Evolutionary conservation across 37 sponge, comb jelly and placozoan genomes (phyloP).

Genomic region (Aphrocallistes beatrix): DNA sequence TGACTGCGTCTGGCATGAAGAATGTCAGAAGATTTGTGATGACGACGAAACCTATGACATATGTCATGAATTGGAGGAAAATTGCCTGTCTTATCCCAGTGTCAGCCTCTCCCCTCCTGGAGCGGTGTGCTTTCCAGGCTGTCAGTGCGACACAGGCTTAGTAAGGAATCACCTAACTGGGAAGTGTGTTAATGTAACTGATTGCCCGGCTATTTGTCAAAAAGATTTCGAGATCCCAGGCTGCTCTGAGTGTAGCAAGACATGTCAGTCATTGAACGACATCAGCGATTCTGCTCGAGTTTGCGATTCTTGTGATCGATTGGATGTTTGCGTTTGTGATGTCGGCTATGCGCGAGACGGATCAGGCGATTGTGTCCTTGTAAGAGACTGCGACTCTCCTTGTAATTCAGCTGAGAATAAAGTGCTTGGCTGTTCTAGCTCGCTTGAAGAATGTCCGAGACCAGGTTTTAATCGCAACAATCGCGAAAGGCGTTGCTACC

Average conservation of each 20-base stretch:
- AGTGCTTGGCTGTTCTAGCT: no score
- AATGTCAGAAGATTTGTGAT: neutral
- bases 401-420: no score
- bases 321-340: slow-evolving; percentile 7
- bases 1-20: neutral
- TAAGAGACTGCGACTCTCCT: no score
- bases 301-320: neutral
- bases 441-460: neutral
- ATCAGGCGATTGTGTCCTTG: neutral
- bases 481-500: no score
- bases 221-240: neutral
- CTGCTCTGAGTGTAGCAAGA: neutral
- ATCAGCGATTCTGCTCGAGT: no score
- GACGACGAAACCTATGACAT: neutral
- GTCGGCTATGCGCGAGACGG: neutral
- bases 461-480: no score
- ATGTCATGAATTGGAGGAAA: neutral
- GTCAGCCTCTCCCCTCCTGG: neutral
- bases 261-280: neutral
- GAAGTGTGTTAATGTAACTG: neutral
- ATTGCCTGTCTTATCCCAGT: neutral
- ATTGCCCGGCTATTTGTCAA: neutral
- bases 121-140: neutral
- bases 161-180: neutral
- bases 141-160: neutral